Evolutionary conservation across 1,140 invertebrate species (phyloP), one percentile per base, ranked within the genome.

Genomic region (Nylanderia fulva): DNA sequence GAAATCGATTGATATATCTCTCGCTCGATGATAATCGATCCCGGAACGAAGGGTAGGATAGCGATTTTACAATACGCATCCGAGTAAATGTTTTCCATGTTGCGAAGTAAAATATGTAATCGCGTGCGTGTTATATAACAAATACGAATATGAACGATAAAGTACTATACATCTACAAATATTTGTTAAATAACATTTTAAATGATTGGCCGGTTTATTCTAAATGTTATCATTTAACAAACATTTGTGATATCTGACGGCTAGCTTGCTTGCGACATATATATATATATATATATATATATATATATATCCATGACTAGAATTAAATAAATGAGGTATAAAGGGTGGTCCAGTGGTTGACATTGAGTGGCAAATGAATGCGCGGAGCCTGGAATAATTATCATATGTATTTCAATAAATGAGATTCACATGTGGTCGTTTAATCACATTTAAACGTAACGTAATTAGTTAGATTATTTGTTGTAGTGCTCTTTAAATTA

Each of bases 301-400:
- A 9, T 48, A 9, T 33, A 15, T 71, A 27, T 74, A 66, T 58
- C 13, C 39, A 15, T 33, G 66, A 60, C 36, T 82, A 24, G 66
- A 82, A 72, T 82, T 72, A 72, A 24, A 82, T 82, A 82, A 82
- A 82, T 82, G 66, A 58, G 66, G 7, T 36, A 48, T 48, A 58
- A 24, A 72, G 66, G 52, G 52, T 45, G 77, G 66, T 58, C 9
- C 66, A 58, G 52, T 29, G 39, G 66, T 52, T 72, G 77, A 82
- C 66, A 72, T 72, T 82, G 66, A 82, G 66, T 72, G 66, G 66
- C 66, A 72, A 52, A 71, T 71, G 66, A 82, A 82, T 72, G 66
- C 39, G 54, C 66, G 58, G 58, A 72, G 77, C 66, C 13, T 48
- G 36, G 61, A 82, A 82, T 82, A 72, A 82, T 82, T 71, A 82